Evolutionary conservation across 2,888 invertebrate species (phyloP).

Genomic region (Syrista parreyssii): DNA sequence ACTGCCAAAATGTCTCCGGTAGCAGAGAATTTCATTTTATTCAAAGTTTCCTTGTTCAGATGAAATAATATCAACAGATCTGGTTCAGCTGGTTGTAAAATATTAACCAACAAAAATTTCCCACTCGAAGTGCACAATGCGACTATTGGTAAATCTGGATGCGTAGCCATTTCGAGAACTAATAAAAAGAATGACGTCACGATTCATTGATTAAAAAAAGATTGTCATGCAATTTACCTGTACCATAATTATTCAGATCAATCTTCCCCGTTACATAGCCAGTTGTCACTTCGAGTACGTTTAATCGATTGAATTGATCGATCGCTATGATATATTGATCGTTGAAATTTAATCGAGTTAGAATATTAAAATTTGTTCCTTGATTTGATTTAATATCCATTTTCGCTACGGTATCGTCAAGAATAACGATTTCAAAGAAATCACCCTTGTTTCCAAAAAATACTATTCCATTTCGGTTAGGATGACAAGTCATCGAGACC

Average conservation of each 20-base stretch:
- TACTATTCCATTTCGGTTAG: conserved; percentile 40
- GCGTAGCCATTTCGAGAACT: conserved; percentile 22
- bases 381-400: conserved; percentile 9
- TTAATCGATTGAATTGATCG: conserved; percentile 35
- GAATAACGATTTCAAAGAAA: conserved; percentile 37
- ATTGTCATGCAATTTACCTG: conserved; percentile 32
- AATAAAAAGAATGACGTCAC: not conserved
- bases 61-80: conserved; percentile 34
- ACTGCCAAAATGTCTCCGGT: conserved; percentile 37
- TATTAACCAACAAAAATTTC: conserved; percentile 40
- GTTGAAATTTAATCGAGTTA: conserved; percentile 12
- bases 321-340: conserved; percentile 27
- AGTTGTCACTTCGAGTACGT: conserved; percentile 35
- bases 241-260: conserved; percentile 39
- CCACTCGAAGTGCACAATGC: conserved; percentile 38
- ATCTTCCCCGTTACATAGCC: conserved; percentile 31
- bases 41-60: conserved; percentile 37
- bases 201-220: not conserved
- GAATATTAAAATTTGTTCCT: conserved; percentile 6
- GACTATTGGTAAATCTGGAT: conserved; percentile 38
- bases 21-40: conserved; percentile 46
- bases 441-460: conserved; percentile 38
- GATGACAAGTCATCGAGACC: conserved; percentile 26
- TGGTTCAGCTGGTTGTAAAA: conserved; percentile 20
- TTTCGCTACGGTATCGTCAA: conserved; percentile 33